Evolutionary conservation across 1,140 invertebrate genomes (phyloP).

Genomic region (Hyles euphorbiae): DNA sequence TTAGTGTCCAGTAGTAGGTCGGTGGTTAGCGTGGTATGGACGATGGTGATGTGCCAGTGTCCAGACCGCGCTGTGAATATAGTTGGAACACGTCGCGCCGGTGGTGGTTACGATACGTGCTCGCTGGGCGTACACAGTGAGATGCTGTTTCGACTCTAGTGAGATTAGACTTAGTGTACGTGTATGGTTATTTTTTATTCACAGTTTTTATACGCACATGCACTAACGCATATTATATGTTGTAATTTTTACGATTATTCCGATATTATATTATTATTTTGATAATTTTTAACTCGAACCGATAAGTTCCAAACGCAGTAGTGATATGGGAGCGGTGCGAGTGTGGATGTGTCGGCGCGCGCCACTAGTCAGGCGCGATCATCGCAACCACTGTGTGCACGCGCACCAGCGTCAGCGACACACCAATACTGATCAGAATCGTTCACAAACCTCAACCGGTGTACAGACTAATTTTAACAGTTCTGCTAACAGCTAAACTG

Average conservation of each 20-base stretch:
- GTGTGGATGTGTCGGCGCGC: constrained; percentile 1
- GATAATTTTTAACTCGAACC: not conserved
- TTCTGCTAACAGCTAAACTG: too few relatives aligned
- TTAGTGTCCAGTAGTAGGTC: not conserved
- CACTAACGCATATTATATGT: not conserved
- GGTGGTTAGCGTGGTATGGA: too few relatives aligned
- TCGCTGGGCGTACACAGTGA: constrained; percentile 15
- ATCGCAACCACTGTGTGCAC: too few relatives aligned
- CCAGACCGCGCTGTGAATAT: too few relatives aligned
- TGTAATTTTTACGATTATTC: not conserved
- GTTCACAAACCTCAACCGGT: too few relatives aligned
- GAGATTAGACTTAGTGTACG: not conserved
- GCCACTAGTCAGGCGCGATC: not conserved
- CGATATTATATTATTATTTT: not conserved
- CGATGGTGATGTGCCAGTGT: too few relatives aligned
- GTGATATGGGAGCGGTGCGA: not conserved
- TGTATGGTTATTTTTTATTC: not conserved
- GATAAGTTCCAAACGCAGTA: not conserved
- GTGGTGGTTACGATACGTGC: not conserved
- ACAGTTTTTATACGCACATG: constrained; percentile 3
- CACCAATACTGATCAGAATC: too few relatives aligned
- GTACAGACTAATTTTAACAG: too few relatives aligned
- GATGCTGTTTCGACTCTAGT: constrained; percentile 19
- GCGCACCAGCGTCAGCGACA: too few relatives aligned
- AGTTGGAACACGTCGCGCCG: not conserved